These are phyloP conservation scores for Protophormia terraenovae DNA, from an alignment of 2,888 invertebrate species.

Conservation along the genomic window DNA sequence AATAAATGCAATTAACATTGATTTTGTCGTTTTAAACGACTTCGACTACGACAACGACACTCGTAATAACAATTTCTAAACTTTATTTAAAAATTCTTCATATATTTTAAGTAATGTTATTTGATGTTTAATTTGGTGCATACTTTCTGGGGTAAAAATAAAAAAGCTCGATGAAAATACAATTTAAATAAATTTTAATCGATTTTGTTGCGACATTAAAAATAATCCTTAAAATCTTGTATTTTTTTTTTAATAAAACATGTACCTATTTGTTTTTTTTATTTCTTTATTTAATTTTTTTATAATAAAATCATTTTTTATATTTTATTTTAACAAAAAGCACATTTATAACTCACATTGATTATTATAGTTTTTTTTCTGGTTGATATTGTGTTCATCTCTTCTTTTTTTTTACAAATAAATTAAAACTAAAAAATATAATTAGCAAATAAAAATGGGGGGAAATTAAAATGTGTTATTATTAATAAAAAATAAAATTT, in stretches of 20 bases:
- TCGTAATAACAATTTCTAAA: no score
- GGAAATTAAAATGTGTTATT: conserved; percentile 3
- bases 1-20: no score
- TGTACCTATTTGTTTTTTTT: conserved; percentile 20
- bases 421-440: conserved; percentile 54
- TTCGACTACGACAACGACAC: no score
- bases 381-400: conserved; percentile 34
- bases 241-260: conserved; percentile 46
- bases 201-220: no score
- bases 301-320: conserved; percentile 59
- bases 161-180: no score
- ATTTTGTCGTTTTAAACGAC: no score
- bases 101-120: no score
- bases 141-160: no score
- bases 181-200: no score
- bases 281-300: conserved; percentile 29
- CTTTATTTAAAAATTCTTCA: no score
- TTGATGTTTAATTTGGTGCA: no score
- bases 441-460: conserved; percentile 3
- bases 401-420: conserved; percentile 46
- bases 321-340: conserved; percentile 71
- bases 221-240: not conserved
- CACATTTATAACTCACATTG: conserved; percentile 72
- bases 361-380: conserved; percentile 46
- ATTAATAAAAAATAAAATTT: conserved; percentile 34